phyloP scores from a whole-genome alignment of 2,888 invertebrate species.

The Apamea monoglypha region DNA sequence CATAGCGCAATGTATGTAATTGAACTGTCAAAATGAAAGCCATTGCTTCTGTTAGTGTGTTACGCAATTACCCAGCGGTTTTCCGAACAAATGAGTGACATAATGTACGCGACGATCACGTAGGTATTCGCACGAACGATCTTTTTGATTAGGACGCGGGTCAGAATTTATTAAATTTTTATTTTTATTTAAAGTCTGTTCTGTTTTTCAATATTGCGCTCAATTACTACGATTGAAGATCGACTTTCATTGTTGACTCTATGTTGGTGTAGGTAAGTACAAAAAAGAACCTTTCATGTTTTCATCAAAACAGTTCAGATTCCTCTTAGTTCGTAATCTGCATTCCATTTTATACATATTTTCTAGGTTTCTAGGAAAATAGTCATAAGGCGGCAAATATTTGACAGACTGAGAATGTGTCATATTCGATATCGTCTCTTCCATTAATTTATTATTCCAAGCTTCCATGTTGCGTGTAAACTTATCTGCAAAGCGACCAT shows the following conservation, averaged over 20 bases:
- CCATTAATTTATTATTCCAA: conserved; percentile 66
- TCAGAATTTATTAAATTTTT: neutral
- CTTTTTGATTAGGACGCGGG: neutral
- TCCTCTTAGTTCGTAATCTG: conserved; percentile 71
- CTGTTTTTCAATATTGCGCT: neutral
- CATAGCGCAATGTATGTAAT: too few species aligned
- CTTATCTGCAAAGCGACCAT: conserved; percentile 74
- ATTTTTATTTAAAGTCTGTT: neutral
- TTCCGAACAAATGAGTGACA: neutral
- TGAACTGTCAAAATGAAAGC: too few species aligned
- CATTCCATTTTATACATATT: conserved; percentile 74
- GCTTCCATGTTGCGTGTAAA: conserved; percentile 74
- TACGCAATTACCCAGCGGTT: too few species aligned
- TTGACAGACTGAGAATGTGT: conserved; percentile 64
- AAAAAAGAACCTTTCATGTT: conserved; percentile 85
- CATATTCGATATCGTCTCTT: conserved; percentile 59
- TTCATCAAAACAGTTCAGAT: conserved; percentile 83
- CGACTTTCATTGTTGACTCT: neutral
- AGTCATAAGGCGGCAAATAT: conserved; percentile 78
- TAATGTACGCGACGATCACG: neutral
- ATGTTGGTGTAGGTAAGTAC: neutral
- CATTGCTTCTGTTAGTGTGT: too few species aligned
- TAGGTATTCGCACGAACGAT: too few species aligned
- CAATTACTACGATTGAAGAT: neutral
- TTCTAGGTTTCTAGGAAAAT: conserved; percentile 78